Conservation (phyloP, 1,140 invertebrate species). For the Leptonema lineaticorne region DNA sequence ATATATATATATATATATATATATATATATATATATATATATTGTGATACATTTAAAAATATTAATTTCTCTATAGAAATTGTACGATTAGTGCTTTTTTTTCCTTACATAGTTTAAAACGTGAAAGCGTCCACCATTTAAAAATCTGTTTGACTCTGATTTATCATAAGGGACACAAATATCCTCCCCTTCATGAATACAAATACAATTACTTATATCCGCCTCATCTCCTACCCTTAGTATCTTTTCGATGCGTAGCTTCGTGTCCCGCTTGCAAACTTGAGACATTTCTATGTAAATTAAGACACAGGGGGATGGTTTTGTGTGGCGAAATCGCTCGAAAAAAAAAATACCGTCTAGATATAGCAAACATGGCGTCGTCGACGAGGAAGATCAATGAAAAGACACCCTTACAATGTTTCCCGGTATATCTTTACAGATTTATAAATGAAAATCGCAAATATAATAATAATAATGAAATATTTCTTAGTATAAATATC, state of each 20-base stretch:
- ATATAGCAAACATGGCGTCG: slow-evolving; percentile 17
- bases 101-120: background rate
- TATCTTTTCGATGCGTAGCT: no score
- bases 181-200: slow-evolving; percentile 40
- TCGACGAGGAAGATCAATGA: background rate
- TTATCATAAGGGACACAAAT: background rate
- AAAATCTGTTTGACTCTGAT: background rate
- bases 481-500: no score
- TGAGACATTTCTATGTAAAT: slow-evolving; percentile 43
- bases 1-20: background rate
- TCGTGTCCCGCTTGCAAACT: slow-evolving; percentile 36
- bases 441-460: background rate
- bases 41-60: no score
- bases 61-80: background rate
- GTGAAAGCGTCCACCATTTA: background rate
- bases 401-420: background rate
- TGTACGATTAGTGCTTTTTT: background rate
- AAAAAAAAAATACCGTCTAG: slow-evolving; percentile 35
- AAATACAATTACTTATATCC: slow-evolving; percentile 39
- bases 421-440: background rate
- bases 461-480: background rate
- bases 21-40: background rate
- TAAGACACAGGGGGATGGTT: slow-evolving; percentile 25
- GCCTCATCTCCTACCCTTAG: background rate
- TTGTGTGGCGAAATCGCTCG: slow-evolving; percentile 28